Base-by-base conservation (phyloP, 2,888 invertebrate species). In the Hypsopygia costalis region DNA sequence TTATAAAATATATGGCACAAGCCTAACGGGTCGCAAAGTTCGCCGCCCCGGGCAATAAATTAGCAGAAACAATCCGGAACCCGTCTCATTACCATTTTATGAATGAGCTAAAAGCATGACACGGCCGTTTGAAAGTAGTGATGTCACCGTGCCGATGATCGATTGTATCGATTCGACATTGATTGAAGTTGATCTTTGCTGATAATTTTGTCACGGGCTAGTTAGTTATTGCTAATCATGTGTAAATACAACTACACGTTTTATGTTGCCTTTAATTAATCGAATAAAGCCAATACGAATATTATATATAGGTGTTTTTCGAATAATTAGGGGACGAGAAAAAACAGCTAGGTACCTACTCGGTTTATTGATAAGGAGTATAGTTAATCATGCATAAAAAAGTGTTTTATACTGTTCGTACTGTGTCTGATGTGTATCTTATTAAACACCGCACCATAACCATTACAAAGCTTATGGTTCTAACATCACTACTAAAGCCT, bases 11-110 rank as follows among this genome's bases (percentile, higher is more conserved):
- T 65, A 69, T 67, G 59, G 56, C 53, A 62, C 52, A 56, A 56
- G 57, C 58, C 53, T 64, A 67, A 63, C 67, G 62, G 57, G 63
- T 68, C 62, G 62, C 55, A 55, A 53, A 61, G 60, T 64, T 61
- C 53, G 58, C 44, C 55, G 69, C 68, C 61, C 48, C 58, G 57
- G 58, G 67, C 68, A 49, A 77, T 81, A 75, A 75, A 79, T 78
- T 72, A 70, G 74, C 72, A 64, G 68, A 69, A 76, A 76, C 72
- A 72, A 79, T 69, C 69, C 74, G 73, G 68, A 75, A 75, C 75
- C 70, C 69, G 73, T 64, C 59, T 44, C 55, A 81, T 81, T 81
- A 74, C 68, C 79, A 78, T 82, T 81, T 81, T 80, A 81, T 80
- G 75, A 77, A 79, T 75, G 74, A 57, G 52, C 65, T 73, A 67